Evolutionary conservation across 2,888 invertebrate species (phyloP).

Genomic region (Frankliniella intonsa): DNA sequence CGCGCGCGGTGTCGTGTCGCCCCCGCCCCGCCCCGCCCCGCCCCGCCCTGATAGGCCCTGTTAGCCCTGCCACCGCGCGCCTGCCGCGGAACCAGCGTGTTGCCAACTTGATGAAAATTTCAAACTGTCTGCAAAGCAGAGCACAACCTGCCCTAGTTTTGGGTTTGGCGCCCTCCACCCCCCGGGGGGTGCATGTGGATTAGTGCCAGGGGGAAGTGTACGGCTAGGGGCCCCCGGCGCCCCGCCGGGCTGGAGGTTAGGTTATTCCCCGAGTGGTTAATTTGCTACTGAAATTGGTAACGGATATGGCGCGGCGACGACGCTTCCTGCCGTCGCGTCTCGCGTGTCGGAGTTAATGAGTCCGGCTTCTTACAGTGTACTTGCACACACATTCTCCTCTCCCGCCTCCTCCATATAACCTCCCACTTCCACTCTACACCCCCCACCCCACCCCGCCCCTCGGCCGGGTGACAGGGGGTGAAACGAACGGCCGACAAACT

Average conservation of each 20-base stretch:
- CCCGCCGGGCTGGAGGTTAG: too few species aligned
- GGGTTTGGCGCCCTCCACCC: background rate
- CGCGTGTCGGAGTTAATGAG: too few species aligned
- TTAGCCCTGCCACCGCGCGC: background rate
- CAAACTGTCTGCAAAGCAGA: conserved; percentile 13
- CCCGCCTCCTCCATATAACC: too few species aligned
- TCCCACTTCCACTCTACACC: too few species aligned
- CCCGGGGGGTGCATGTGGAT: background rate
- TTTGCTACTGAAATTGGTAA: too few species aligned
- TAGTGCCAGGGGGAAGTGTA: background rate
- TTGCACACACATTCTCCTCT: background rate
- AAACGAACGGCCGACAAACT: conserved; percentile 22
- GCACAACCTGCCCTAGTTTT: conserved; percentile 1
- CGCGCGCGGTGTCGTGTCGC: background rate
- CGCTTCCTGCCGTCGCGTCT: too few species aligned
- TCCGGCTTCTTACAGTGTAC: background rate
- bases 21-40: background rate
- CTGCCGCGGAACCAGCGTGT: background rate
- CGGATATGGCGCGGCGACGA: too few species aligned
- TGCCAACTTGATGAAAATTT: conserved; percentile 24
- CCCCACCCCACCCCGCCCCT: background rate
- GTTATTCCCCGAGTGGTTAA: too few species aligned
- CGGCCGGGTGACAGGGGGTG: conserved; percentile 6
- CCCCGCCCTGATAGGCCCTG: background rate
- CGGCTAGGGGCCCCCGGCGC: too few species aligned